phyloP scores from a whole-genome alignment of 2,113 vertebrate genomes.

The Calyptomena viridis region DNA sequence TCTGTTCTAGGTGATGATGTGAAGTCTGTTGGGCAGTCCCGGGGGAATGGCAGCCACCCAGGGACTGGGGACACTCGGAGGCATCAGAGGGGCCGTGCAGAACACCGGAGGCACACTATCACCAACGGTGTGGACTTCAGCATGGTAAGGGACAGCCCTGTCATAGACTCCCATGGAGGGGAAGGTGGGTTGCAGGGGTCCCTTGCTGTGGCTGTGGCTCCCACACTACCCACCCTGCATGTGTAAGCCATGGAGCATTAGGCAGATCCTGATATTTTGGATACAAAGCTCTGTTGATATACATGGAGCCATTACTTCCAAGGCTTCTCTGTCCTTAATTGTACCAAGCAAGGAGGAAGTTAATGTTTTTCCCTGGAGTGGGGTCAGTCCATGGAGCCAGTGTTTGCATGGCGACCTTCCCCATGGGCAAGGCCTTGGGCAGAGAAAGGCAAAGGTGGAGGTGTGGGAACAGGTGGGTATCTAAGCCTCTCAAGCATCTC shows the following conservation, averaged over 20 bases:
- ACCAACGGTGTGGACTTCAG: constrained; percentile 88
- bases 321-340: not conserved
- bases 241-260: rapidly evolving
- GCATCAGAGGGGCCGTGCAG: constrained; percentile 76
- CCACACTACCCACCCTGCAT: not conserved
- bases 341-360: not conserved
- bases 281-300: not conserved
- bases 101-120: constrained; percentile 92
- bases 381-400: too few relatives aligned
- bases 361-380: not conserved
- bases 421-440: not conserved
- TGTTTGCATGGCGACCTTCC: not conserved
- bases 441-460: not conserved
- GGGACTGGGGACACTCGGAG: constrained; percentile 66
- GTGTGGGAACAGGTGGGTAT: not conserved
- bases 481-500: not conserved
- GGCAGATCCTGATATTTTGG: not conserved
- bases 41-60: constrained; percentile 69
- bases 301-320: not conserved
- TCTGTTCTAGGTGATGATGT: constrained; percentile 58
- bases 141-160: constrained; percentile 71
- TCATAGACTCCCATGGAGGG: not conserved
- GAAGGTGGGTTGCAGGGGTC: not conserved
- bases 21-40: constrained; percentile 71
- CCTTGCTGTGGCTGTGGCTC: not conserved